These are phyloP conservation scores for Acanthornis magna DNA, from an alignment of 2,797 vertebrate genomes.

Conservation along the genomic window DNA sequence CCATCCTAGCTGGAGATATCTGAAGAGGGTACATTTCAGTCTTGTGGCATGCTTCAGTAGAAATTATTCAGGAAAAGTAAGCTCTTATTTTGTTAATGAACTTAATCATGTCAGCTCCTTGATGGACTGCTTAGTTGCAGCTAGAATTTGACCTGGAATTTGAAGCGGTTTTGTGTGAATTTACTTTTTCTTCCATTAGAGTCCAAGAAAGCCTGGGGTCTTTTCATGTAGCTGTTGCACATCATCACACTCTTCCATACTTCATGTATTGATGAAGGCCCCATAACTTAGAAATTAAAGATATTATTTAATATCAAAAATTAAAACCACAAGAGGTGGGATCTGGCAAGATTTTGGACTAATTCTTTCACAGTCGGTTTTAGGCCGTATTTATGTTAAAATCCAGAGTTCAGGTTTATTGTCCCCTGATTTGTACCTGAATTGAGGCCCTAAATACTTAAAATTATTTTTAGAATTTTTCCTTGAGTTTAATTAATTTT, in stretches of 20 bases:
- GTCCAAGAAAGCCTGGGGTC: too few species aligned
- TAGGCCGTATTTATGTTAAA: neutral
- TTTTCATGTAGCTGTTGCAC: neutral
- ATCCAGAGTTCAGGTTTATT: neutral
- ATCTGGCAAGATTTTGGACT: neutral
- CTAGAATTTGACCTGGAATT: neutral
- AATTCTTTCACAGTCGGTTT: neutral
- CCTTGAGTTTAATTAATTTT: neutral
- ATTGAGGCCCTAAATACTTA: neutral
- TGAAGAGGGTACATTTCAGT: conserved; percentile 62
- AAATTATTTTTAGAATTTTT: neutral
- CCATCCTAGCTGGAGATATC: conserved; percentile 3
- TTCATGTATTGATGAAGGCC: neutral
- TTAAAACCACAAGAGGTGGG: neutral
- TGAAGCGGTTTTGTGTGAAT: neutral
- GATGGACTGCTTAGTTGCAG: neutral
- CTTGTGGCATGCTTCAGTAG: conserved; percentile 58
- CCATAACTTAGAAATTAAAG: neutral
- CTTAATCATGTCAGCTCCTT: neutral
- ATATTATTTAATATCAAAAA: neutral
- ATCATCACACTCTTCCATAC: neutral
- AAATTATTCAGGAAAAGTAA: conserved; percentile 67
- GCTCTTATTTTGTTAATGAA: neutral
- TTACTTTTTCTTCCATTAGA: neutral
- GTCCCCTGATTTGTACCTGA: neutral